phyloP scores from a whole-genome alignment of 2,888 invertebrate species.

The Tachina lurida region DNA sequence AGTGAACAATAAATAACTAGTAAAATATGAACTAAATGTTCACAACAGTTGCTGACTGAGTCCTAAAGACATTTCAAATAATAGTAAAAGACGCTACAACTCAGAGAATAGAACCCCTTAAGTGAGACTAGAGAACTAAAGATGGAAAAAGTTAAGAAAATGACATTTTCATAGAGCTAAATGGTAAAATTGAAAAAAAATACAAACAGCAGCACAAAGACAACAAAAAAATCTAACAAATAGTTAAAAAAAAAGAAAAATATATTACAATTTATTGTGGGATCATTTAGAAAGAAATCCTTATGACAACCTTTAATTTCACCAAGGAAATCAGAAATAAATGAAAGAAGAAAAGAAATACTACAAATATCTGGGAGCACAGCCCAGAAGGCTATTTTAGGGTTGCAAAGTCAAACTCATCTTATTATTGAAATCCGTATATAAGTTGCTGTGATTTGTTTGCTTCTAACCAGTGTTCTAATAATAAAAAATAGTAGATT shows the following conservation, averaged over 20 bases:
- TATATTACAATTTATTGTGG: constrained; percentile 32
- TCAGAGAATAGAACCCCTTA: constrained; percentile 46
- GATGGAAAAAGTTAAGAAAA: constrained; percentile 68
- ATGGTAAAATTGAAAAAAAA: constrained; percentile 27
- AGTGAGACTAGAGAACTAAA: constrained; percentile 53
- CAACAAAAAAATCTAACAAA: constrained; percentile 22
- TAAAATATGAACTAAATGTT: constrained; percentile 64
- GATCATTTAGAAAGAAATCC: constrained; percentile 26
- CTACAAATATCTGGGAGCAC: constrained; percentile 23
- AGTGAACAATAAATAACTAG: constrained; percentile 32
- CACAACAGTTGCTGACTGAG: constrained; percentile 56
- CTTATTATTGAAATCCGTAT: constrained; percentile 14
- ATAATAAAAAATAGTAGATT: not conserved
- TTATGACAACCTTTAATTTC: constrained; percentile 64
- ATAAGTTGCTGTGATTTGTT: constrained; percentile 20
- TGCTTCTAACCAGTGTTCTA: not conserved
- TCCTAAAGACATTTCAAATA: constrained; percentile 36
- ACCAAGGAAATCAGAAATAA: constrained; percentile 56
- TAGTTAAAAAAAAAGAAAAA: not conserved
- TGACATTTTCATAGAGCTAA: constrained; percentile 56
- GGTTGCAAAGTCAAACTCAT: constrained; percentile 36
- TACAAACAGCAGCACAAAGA: not conserved
- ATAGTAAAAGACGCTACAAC: constrained; percentile 23
- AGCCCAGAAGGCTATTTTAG: constrained; percentile 26
- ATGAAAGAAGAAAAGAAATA: constrained; percentile 1